Percentiles rank a stretch among this genome's conserved stretches.
phyloP scores from a whole-genome alignment of 2,113 vertebrate genomes.

The Oceanodroma tethys region DNA sequence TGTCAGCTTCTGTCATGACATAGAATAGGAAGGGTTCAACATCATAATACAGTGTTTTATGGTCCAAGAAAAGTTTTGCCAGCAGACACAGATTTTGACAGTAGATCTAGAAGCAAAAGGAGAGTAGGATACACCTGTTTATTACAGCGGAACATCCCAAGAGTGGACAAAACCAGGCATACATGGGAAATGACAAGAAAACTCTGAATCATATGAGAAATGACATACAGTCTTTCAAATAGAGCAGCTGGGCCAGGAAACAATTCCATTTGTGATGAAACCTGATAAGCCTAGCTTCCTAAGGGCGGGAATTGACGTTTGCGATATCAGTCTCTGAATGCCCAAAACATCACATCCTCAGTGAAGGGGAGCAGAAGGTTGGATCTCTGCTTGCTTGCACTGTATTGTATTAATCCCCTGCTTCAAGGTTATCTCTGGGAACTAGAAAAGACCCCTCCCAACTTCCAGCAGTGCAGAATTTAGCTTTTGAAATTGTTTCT shows the following conservation, averaged over 20 bases:
- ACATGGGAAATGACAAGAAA: not conserved
- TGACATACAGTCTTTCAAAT: not conserved
- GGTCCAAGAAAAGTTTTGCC: slow-evolving; percentile 97
- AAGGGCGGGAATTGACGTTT: not conserved
- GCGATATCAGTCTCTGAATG: not conserved
- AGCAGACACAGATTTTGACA: slow-evolving; percentile 98
- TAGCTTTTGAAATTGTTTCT: not conserved
- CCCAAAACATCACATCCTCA: not conserved
- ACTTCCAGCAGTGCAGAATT: not conserved
- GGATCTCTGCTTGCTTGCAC: not conserved
- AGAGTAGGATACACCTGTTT: not conserved
- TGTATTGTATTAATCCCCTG: not conserved
- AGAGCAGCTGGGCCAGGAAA: not conserved
- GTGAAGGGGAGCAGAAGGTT: not conserved
- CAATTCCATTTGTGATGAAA: not conserved
- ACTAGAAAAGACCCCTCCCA: not conserved
- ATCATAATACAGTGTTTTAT: slow-evolving; percentile 97
- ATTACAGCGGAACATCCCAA: not conserved
- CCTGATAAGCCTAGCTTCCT: not conserved
- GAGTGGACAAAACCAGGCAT: not conserved
- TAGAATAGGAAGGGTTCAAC: slow-evolving; percentile 99
- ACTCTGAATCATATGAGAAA: not conserved
- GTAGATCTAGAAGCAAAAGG: slow-evolving; percentile 83
- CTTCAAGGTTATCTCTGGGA: not conserved
- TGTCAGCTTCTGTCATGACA: slow-evolving; percentile 98